Conservation (phyloP, 37 sponge, comb jelly and placozoan genomes). For the Cladorhizidae sp. region DNA sequence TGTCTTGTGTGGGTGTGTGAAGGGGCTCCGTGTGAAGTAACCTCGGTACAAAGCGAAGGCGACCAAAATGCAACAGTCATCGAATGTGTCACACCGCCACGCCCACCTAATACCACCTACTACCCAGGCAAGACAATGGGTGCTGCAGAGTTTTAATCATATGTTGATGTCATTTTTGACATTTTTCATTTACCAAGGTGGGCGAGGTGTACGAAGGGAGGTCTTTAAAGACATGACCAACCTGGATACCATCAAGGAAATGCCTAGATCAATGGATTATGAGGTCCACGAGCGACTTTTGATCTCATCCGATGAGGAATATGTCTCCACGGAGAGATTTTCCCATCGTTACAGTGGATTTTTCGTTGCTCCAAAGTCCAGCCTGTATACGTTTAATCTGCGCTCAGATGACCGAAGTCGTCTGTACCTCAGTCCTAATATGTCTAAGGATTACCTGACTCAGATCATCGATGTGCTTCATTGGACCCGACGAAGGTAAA, state of each 20-base stretch:
- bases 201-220: conserved; percentile 61
- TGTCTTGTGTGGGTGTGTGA: neutral
- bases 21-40: conserved; percentile 74
- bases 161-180: no score
- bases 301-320: neutral
- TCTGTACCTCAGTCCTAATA: conserved; percentile 61
- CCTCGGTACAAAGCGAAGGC: neutral
- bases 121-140: conserved; percentile 44
- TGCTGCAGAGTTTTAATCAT: neutral
- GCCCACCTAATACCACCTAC: conserved; percentile 6
- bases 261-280: neutral
- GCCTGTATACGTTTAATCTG: conserved; percentile 64
- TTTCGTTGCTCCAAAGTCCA: conserved; percentile 76
- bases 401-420: conserved; percentile 72
- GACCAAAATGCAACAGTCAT: conserved; percentile 15
- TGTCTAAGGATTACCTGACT: conserved; percentile 19
- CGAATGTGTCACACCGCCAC: conserved; percentile 61
- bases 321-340: conserved; percentile 13
- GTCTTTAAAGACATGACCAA: conserved; percentile 10
- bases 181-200: conserved; percentile 41
- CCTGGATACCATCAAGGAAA: neutral
- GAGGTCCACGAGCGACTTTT: conserved; percentile 13
- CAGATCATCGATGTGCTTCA: no score
- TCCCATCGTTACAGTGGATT: conserved; percentile 63
- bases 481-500: no score